Base-by-base conservation (phyloP, 2,888 invertebrate species). In the Portevinia maculata region DNA sequence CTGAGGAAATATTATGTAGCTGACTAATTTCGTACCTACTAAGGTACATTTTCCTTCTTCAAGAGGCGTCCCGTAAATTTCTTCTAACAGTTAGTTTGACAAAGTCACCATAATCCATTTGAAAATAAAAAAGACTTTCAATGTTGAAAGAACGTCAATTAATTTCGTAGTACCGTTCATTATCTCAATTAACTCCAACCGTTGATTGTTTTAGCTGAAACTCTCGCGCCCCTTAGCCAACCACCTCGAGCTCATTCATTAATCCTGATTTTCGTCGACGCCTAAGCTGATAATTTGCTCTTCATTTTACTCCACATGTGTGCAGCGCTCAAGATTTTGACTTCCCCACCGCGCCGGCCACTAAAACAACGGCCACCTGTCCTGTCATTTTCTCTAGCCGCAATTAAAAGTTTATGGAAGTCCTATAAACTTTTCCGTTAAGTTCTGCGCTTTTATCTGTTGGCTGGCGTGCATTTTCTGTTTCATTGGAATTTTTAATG, bases 361-460 rank as follows among this genome's bases (percentile, higher is more conserved):
- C 4, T 0, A n/a, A n/a, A n/a, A 3, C 19, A n/a, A 0, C 7
- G 0, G 0, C n/a, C 28, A 34, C 3, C 15, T 7, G 11, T 8
- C 15, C 34, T 59, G 57, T 60, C 67, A 55, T 59, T 65, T 76
- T 78, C 69, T 11, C 52, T 50, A 73, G 60, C 75, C 75, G 70
- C 84, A 85, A 85, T 85, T 85, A 85, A 85, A 84, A 84, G 84
- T 85, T 85, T 84, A 85, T 85, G 69, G 53, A 85, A 84, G 79
- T 84, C 71, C 53, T 64, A 74, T 75, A 75, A 79, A 75, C 75
- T 60, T 57, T 46, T 50, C 24, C 24, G 24, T 41, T 41, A 13
- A 13, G 3, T 44, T 48, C 24, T 75, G 65, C 60, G 69, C 50
- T 50, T 79, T 67, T 74, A 73, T 79, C 74, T 79, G 55, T 55